A percentile compares a stretch with the other conserved stretches of the same genome.
Conservation (phyloP, 2,888 invertebrate genomes). For the Euphydryas editha region DNA sequence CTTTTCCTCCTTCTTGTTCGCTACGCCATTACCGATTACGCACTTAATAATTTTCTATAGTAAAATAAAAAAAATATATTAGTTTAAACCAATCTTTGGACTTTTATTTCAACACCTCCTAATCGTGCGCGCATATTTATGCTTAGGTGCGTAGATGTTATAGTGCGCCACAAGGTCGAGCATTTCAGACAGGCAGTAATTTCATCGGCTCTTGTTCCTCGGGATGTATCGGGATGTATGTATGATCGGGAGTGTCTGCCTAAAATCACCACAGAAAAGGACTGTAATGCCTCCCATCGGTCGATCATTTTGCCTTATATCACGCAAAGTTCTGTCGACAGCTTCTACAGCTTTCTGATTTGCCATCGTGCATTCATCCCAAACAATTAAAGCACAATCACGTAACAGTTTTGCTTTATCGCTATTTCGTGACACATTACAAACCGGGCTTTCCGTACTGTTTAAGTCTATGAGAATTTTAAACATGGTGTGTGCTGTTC, state of each 20-base stretch:
- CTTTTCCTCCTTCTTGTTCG: no score
- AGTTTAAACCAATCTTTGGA: no score
- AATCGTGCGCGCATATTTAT: no score
- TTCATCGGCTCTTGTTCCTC: slow-evolving; percentile 25
- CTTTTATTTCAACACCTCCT: no score
- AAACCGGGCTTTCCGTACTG: slow-evolving; percentile 45
- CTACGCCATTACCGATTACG: no score
- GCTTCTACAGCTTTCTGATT: slow-evolving; percentile 45
- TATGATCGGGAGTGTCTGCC: slow-evolving; percentile 36
- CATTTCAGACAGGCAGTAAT: neutral
- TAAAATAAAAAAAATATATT: no score
- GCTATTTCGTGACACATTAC: slow-evolving; percentile 50
- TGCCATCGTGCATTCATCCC: slow-evolving; percentile 39
- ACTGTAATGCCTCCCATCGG: slow-evolving; percentile 39
- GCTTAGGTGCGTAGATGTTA: no score
- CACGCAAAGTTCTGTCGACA: slow-evolving; percentile 35
- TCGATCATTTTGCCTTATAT: slow-evolving; percentile 22
- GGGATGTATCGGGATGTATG: no score
- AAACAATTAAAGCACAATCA: slow-evolving; percentile 48
- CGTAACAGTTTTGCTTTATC: slow-evolving; percentile 50
- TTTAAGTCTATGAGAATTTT: slow-evolving; percentile 46
- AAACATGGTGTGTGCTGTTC: slow-evolving; percentile 34
- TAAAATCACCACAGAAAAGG: slow-evolving; percentile 41
- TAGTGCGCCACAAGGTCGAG: neutral
- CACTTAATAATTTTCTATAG: no score